Base-by-base conservation (phyloP, 1,140 invertebrate species). In the Hesperophylax magnus region DNA sequence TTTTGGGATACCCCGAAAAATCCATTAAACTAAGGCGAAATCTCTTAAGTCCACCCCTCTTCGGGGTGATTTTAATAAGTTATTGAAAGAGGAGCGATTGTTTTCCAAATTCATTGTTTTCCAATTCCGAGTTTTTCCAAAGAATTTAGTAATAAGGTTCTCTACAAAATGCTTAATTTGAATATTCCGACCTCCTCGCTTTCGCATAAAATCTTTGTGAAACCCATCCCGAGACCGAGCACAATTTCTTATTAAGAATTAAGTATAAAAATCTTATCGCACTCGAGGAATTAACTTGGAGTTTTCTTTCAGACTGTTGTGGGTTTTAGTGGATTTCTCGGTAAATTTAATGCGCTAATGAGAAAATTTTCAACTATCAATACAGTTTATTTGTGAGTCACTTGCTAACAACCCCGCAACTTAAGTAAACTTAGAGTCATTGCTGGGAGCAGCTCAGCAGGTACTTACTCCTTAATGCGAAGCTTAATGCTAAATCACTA, bases 311-410 rank as follows among this genome's bases (percentile, higher is more conserved):
- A 18, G 17, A 34, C 63, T 65, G 22, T 54, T 22, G 24, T 17
- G 18, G 47, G 24, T 60, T 72, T n/a, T 20, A 67, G 77, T 56
- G 56, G 27, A 79, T 79, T 79, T 79, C 77, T 79, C 24, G 24
- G 77, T 79, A 72, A 79, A 60, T 79, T 71, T 67, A 79, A 78
- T 71, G 77, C 53, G 77, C 77, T 79, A 79, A 79, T 79, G 77
- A 78, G 77, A 69, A 58, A 79, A 61, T 71, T 79, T 72, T 56
- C 20, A 71, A 79, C 77, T 79, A 79, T 79, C 67, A 79, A 79
- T 79, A 79, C 65, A 56, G 77, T 78, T 78, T 79, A 79, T 79
- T 79, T 79, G 77, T 78, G 47, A 65, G 61, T 67, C 77, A 79
- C 67, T 69, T 53, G 27, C 53, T 60, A 79, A 58, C 77, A 72